Conservation (phyloP, 2,113 vertebrate species). For the Coregonus clupeaformis region DNA sequence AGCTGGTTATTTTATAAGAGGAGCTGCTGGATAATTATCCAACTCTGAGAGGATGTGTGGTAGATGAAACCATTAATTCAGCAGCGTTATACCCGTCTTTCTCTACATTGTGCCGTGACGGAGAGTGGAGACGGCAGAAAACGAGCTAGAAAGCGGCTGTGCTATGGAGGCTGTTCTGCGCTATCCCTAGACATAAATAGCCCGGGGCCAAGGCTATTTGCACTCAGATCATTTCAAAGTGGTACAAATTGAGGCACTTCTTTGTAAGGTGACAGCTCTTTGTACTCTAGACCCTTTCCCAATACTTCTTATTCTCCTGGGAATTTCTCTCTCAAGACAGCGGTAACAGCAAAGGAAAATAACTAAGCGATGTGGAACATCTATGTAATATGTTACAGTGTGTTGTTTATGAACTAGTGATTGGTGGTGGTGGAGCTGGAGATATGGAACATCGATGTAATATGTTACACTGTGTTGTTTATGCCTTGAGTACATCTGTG, state of each 20-base stretch:
- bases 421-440: neutral
- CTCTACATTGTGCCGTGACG: conserved; percentile 9
- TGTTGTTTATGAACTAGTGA: neutral
- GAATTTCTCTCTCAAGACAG: conserved; percentile 33
- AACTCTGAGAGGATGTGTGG: conserved; percentile 6
- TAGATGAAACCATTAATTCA: conserved; percentile 15
- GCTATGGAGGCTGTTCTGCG: conserved; percentile 10
- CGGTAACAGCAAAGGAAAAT: conserved; percentile 24
- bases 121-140: conserved; percentile 5
- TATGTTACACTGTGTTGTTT: too few species aligned
- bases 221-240: conserved; percentile 35
- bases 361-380: neutral
- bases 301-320: conserved; percentile 30
- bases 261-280: conserved; percentile 22
- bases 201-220: conserved; percentile 34
- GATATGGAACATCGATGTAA: too few species aligned
- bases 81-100: conserved; percentile 31
- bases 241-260: conserved; percentile 34
- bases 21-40: conserved; percentile 8
- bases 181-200: conserved; percentile 16
- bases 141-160: neutral
- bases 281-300: conserved; percentile 5
- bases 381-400: too few species aligned
- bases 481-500: too few species aligned
- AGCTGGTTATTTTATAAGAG: neutral